phyloP scores from a whole-genome alignment of 2,113 vertebrate species.

The Thymallus thymallus region DNA sequence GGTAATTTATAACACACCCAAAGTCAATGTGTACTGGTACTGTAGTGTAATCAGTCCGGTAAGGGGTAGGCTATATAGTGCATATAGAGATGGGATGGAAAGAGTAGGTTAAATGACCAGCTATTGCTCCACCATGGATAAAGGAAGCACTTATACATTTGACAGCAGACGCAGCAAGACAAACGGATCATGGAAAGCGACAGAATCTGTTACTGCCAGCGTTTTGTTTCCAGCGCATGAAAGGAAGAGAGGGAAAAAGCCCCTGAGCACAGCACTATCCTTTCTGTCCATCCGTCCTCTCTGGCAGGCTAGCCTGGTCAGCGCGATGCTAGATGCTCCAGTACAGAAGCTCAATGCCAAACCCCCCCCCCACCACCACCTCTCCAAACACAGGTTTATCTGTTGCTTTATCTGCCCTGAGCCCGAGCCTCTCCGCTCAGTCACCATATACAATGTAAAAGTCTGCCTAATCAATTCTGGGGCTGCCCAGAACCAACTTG shows the following conservation, averaged over 20 bases:
- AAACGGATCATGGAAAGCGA: constrained; percentile 67
- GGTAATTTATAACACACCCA: neutral
- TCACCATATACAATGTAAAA: constrained; percentile 69
- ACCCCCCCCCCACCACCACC: constrained; percentile 54
- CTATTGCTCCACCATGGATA: neutral
- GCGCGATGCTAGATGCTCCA: constrained; percentile 68
- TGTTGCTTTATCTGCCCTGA: constrained; percentile 67
- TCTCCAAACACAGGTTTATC: constrained; percentile 69
- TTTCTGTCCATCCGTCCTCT: constrained; percentile 52
- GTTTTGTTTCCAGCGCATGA: constrained; percentile 62
- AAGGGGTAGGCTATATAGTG: neutral
- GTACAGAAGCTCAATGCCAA: constrained; percentile 66
- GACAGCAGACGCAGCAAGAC: constrained; percentile 37
- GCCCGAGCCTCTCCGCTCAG: constrained; percentile 55
- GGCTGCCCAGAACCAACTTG: constrained; percentile 45
- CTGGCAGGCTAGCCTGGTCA: constrained; percentile 59
- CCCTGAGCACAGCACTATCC: constrained; percentile 71
- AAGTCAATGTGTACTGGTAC: neutral
- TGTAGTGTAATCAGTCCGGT: no score
- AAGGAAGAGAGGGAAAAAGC: constrained; percentile 50
- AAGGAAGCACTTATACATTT: constrained; percentile 25
- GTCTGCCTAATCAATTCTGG: constrained; percentile 75
- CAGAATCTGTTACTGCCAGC: constrained; percentile 67
- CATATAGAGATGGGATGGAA: neutral
- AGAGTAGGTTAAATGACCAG: no score